Evolutionary conservation across 2,797 vertebrate species (phyloP).

Genomic region (Xenops minutus): DNA sequence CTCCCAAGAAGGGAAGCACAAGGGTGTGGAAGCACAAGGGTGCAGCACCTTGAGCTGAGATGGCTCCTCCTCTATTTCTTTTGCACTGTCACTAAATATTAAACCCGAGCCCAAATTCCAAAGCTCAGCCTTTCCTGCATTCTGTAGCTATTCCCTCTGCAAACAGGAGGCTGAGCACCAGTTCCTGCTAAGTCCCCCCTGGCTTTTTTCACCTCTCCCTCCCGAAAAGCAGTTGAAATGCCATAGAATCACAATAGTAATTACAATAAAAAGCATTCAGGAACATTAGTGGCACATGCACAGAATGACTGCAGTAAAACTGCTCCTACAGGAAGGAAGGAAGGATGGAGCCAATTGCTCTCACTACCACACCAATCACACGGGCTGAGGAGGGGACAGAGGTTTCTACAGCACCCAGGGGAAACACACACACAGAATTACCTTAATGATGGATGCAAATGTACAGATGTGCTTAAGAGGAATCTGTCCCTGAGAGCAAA

Average conservation of each 20-base stretch:
- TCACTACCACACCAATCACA: conserved; percentile 13
- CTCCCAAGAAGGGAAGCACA: not conserved
- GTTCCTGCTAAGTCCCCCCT: not conserved
- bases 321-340: conserved; percentile 32
- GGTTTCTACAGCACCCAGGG: conserved; percentile 5
- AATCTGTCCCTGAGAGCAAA: conserved; percentile 86
- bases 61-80: not conserved
- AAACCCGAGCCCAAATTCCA: not conserved
- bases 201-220: not conserved
- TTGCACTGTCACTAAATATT: not conserved
- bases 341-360: not conserved
- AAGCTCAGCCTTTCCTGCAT: not conserved
- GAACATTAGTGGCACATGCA: not conserved
- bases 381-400: not conserved
- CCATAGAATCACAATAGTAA: not conserved
- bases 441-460: conserved; percentile 90
- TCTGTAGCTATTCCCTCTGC: not conserved
- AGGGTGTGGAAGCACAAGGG: not conserved
- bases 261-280: not conserved
- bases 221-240: not conserved
- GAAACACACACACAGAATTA: conserved; percentile 74
- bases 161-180: not conserved
- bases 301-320: not conserved
- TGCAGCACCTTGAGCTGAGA: not conserved
- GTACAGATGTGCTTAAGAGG: conserved; percentile 86